Evolutionary conservation across 2,797 vertebrate species (phyloP).

Genomic region (Crenuchus spilurus): DNA sequence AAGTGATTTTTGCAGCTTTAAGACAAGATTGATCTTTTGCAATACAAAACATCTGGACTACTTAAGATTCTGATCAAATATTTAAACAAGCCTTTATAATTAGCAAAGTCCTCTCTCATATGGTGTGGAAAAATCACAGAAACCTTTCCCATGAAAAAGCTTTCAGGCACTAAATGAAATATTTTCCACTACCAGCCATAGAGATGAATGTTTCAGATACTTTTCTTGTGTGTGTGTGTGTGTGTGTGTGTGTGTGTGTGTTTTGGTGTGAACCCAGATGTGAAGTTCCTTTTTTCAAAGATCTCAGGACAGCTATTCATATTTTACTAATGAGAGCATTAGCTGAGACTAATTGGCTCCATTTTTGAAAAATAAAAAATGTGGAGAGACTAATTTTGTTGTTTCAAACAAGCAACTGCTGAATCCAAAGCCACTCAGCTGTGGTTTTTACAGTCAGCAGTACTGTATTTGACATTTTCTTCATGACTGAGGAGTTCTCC

Average conservation of each 20-base stretch:
- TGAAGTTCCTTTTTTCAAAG: not conserved
- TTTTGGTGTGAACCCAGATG: not conserved
- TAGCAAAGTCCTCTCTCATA: not conserved
- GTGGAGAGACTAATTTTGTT: not conserved
- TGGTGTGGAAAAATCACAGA: constrained; percentile 14
- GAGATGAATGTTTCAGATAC: not conserved
- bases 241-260: not conserved
- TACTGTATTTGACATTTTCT: no score
- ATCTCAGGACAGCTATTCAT: not conserved
- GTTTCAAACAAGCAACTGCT: not conserved
- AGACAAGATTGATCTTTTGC: no score
- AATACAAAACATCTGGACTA: no score
- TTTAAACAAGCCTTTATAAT: not conserved
- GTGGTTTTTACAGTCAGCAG: no score
- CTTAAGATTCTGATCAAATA: not conserved
- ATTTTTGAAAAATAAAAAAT: not conserved
- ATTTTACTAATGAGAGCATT: not conserved
- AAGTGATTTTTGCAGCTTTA: no score
- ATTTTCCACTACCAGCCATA: not conserved
- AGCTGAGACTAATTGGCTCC: not conserved
- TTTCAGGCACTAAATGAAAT: not conserved
- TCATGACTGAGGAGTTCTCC: no score
- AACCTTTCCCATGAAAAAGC: constrained; percentile 12
- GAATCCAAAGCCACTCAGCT: not conserved
- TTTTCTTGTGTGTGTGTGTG: not conserved